Evolutionary conservation across 2,888 invertebrate species (phyloP).

Genomic region (Agelastica alni): DNA sequence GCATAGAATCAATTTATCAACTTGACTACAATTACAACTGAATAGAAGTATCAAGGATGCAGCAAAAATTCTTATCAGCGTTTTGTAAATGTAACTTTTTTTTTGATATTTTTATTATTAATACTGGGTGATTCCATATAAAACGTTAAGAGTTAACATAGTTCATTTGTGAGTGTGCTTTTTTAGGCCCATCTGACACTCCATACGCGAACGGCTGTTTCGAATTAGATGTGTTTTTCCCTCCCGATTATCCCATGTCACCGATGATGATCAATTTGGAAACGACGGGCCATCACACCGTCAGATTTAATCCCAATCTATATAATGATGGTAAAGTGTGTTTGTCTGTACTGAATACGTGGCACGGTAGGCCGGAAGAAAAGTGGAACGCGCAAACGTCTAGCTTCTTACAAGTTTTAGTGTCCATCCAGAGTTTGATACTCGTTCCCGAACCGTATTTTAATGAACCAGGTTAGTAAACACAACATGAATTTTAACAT

Average conservation of each 20-base stretch:
- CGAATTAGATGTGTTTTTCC: conserved; percentile 89
- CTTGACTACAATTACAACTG: too few species aligned
- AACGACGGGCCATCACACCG: conserved; percentile 86
- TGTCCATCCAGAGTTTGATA: conserved; percentile 91
- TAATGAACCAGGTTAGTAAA: conserved; percentile 80
- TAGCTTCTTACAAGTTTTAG: conserved; percentile 89
- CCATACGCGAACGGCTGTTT: conserved; percentile 93
- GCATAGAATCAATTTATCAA: too few species aligned
- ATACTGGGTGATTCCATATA: too few species aligned
- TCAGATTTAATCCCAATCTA: conserved; percentile 91
- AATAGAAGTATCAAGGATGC: too few species aligned
- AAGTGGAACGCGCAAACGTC: conserved; percentile 97
- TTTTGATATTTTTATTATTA: too few species aligned
- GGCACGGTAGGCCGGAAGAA: conserved; percentile 96
- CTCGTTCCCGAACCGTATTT: conserved; percentile 92
- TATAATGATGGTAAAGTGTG: conserved; percentile 96
- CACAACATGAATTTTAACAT: too few species aligned
- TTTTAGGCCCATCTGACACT: conserved; percentile 79
- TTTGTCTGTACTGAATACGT: conserved; percentile 92
- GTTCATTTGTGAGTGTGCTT: too few species aligned
- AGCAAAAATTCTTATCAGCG: too few species aligned
- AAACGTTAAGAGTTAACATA: too few species aligned
- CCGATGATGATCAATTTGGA: conserved; percentile 91
- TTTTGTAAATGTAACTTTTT: too few species aligned
- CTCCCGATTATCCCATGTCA: conserved; percentile 68